Evolutionary conservation across 2,797 vertebrate genomes (phyloP).

Genomic region (Cossypha polioptera): DNA sequence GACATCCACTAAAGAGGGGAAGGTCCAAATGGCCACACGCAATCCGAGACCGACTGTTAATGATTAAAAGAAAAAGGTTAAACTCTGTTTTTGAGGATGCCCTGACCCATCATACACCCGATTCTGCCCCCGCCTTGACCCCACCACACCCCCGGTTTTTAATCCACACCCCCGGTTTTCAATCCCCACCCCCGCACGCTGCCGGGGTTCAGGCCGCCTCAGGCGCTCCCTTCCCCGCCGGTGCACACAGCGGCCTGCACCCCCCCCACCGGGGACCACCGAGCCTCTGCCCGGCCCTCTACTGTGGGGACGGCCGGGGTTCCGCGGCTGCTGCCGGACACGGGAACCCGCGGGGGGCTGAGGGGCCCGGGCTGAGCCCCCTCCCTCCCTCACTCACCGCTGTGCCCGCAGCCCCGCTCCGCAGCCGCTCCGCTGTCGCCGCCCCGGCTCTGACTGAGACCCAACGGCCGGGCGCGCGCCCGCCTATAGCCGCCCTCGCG

Average conservation of each 20-base stretch:
- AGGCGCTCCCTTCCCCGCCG: too few relatives aligned
- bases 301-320: accelerated
- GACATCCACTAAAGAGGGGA: background rate
- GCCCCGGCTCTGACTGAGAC: background rate
- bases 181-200: background rate
- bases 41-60: background rate
- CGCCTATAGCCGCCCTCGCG: constrained; percentile 3
- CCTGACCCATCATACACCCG: background rate
- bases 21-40: background rate
- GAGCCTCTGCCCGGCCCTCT: background rate
- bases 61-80: constrained; percentile 17
- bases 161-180: too few relatives aligned
- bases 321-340: background rate
- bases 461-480: accelerated
- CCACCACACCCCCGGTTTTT: background rate
- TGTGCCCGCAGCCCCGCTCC: background rate
- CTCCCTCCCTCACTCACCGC: constrained; percentile 26
- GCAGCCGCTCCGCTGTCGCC: accelerated
- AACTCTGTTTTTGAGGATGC: background rate
- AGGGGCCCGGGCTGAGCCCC: background rate
- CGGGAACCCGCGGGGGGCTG: accelerated
- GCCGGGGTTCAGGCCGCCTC: accelerated
- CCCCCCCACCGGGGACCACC: background rate
- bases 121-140: background rate
- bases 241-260: background rate